Conservation (phyloP, 1,140 invertebrate genomes). For the Tachypleus tridentatus region DNA sequence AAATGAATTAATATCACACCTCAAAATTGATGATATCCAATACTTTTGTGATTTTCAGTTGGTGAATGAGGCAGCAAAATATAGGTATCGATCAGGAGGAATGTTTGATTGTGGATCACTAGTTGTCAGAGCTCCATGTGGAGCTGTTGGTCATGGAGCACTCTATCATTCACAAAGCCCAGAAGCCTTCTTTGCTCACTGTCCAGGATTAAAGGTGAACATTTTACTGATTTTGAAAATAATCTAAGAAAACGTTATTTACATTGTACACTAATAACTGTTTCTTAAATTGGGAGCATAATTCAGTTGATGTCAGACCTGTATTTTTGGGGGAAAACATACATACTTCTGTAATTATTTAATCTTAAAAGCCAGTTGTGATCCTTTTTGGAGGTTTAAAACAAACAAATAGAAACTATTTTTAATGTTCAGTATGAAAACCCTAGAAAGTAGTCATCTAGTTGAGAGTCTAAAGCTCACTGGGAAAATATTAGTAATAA, state of each 20-base stretch:
- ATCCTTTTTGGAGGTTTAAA: too few species aligned
- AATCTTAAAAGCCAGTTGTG: too few species aligned
- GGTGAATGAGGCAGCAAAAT: slow-evolving; percentile 77
- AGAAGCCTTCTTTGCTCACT: slow-evolving; percentile 94
- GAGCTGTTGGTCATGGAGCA: slow-evolving; percentile 73
- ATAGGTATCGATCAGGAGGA: slow-evolving; percentile 82
- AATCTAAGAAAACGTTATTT: background rate
- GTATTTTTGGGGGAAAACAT: too few species aligned
- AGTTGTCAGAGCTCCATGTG: slow-evolving; percentile 76
- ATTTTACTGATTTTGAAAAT: slow-evolving; percentile 2
- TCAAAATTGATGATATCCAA: background rate
- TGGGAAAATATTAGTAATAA: too few species aligned
- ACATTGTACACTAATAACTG: slow-evolving; percentile 9
- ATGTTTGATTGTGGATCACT: slow-evolving; percentile 81
- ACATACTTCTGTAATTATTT: too few species aligned
- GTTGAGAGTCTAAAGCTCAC: too few species aligned
- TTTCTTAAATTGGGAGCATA: background rate
- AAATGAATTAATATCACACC: too few species aligned
- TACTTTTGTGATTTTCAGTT: slow-evolving; percentile 33
- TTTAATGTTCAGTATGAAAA: too few species aligned
- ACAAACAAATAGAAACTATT: too few species aligned
- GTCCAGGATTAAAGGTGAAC: slow-evolving; percentile 79
- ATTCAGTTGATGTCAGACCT: background rate
- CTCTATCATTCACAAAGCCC: slow-evolving; percentile 98
- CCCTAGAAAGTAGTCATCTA: too few species aligned